Conservation (phyloP, 2,888 invertebrate genomes). For the Crossocerus cetratus region DNA sequence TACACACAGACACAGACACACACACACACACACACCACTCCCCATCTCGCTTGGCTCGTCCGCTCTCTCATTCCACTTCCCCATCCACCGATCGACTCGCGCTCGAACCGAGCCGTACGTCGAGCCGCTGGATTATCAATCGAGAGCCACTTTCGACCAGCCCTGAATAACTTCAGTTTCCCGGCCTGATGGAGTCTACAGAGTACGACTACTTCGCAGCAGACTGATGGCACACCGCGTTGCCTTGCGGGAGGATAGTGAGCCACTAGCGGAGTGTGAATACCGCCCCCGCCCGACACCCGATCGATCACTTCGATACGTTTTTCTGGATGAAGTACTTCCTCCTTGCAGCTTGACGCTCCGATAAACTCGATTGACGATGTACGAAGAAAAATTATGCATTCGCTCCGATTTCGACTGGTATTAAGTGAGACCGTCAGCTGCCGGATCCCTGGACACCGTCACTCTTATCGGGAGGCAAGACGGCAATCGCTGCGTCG, state of each 20-base stretch:
- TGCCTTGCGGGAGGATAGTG: background rate
- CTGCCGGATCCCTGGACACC: background rate
- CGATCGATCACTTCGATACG: constrained; percentile 3
- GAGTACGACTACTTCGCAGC: constrained; percentile 8
- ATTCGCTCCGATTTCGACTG: too few species aligned
- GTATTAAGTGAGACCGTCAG: too few species aligned
- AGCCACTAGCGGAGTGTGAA: background rate
- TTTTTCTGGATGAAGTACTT: background rate
- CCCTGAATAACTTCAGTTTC: constrained; percentile 53
- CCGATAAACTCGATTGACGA: background rate
- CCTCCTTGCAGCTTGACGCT: background rate
- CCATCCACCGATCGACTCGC: constrained; percentile 26
- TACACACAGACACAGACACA: too few species aligned
- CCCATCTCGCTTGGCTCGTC: constrained; percentile 19
- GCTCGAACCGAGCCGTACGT: constrained; percentile 50
- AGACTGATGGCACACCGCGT: background rate
- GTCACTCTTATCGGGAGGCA: constrained; percentile 32
- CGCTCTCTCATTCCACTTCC: constrained; percentile 28
- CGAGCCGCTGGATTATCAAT: constrained; percentile 60
- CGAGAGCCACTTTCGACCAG: constrained; percentile 59
- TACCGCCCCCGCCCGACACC: background rate
- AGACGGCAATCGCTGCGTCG: constrained; percentile 34
- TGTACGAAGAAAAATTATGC: background rate
- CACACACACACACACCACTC: background rate
- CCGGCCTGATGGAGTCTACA: constrained; percentile 28